Evolutionary conservation across 2,113 vertebrate genomes (phyloP), one percentile per base, ranked within the genome.

Genomic region (Meles meles): DNA sequence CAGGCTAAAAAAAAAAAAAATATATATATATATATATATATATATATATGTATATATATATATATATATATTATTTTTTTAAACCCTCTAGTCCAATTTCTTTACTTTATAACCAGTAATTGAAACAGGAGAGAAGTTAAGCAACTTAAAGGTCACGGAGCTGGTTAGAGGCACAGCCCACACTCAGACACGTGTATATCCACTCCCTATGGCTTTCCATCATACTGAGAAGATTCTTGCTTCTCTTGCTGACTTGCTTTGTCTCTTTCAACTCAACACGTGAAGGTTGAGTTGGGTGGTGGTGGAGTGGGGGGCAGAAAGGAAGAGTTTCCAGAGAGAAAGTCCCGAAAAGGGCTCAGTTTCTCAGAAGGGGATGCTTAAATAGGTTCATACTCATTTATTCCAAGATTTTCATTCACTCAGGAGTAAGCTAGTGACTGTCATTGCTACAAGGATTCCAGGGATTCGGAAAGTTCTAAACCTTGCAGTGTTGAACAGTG

Each of bases 31-130:
- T 42, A 42, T 42, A 42, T 42, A 42, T 42, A 42, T 42, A 42
- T 42, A 42, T 42, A 5, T 42, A 42, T 42, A n/a, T n/a, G n/a
- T n/a, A n/a, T n/a, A n/a, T n/a, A n/a, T 42, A 42, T 42, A 42
- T 42, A 42, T 42, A 42, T 42, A 42, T 42, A 42, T 42, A 42
- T 42, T n/a, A n/a, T 42, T 42, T 49, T 93, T 57, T 82, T 8
- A 93, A 93, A 55, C 93, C 25, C 57, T 76, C 47, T 47, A 67
- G n/a, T 86, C 52, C 57, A 77, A 79, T 7, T 15, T 13, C 49
- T 55, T 95, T 67, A 90, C 93, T 90, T 88, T 79, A 74, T 29
- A 95, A 76, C 42, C 76, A 90, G 86, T 91, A 83, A 42, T 25
- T 63, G 79, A 96, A 88, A 96, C 4, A 27, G 12, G 29, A 37